Evolutionary conservation across 2,113 vertebrate genomes (phyloP), one percentile per base, ranked within the genome.

Genomic region (Oryzias curvinotus): DNA sequence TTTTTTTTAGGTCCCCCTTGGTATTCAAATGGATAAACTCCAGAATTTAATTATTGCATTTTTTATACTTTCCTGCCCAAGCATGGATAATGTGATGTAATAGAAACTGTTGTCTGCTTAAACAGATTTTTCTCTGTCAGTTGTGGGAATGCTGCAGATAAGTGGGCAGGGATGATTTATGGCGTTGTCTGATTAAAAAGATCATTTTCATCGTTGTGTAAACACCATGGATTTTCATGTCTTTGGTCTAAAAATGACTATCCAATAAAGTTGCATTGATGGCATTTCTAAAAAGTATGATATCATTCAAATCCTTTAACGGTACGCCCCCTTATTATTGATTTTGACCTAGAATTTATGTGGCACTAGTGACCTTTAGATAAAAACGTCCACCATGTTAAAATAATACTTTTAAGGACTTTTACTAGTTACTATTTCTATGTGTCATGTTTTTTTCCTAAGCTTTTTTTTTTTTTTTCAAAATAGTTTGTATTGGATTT

Each of bases 31-130:
- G 25, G n/a, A 57, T 62, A 25, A 36, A 62, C 41, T 43, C 7
- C n/a, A 43, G 19, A 57, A 53, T 54, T 28, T 4, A 26, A 49
- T 54, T 49, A 43, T 30, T 52, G 13, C 15, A 50, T 26, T 62
- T 62, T 73, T 41, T 10, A 52, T 47, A 21, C 42, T 30, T 8
- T n/a, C 45, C 53, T 41, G 16, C 44, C 44, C 44, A 18, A 18
- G 17, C 10, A 65, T 43, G 7, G 23, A 28, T 45, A 16, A 41
- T 46, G 41, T 52, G 54, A 26, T 52, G 17, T 3, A 1, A 47
- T 28, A 10, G 19, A 43, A 4, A 58, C 10, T 23, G 15, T 41
- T 41, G 2, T 16, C 21, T 42, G 23, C n/a, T 42, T 23, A 12
- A 53, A 45, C 8, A 52, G 41, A 45, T 3, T 61, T 17, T 59